Percentiles rank a stretch among this genome's conserved stretches.
These are phyloP conservation scores for Leptinotarsa tumamoca DNA, from an alignment of 2,888 invertebrate species.

Conservation along the genomic window DNA sequence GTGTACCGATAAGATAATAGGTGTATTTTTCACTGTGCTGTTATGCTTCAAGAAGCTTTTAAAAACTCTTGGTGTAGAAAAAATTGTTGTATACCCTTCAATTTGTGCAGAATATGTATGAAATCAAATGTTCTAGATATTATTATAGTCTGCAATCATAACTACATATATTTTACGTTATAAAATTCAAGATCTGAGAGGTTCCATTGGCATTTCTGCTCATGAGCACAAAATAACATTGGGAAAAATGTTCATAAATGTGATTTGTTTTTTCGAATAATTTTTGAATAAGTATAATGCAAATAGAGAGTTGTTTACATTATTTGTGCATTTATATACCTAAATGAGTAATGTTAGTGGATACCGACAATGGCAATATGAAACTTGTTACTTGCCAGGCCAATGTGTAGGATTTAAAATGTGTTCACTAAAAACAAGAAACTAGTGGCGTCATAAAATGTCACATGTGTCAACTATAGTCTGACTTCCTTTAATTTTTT, in stretches of 20 bases:
- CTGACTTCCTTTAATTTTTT: conserved; percentile 11
- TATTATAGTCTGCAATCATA: not conserved
- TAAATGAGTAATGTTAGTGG: conserved; percentile 36
- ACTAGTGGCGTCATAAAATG: conserved; percentile 5
- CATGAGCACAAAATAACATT: conserved; percentile 47
- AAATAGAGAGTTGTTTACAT: conserved; percentile 49
- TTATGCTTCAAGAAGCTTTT: not conserved
- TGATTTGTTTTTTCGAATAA: conserved; percentile 52
- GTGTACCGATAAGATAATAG: not conserved
- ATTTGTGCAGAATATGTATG: not conserved
- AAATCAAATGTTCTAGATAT: not conserved
- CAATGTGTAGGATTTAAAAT: conserved; percentile 46
- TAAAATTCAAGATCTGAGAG: conserved; percentile 33
- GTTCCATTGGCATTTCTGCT: conserved; percentile 30
- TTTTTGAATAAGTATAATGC: conserved; percentile 45
- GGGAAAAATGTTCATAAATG: conserved; percentile 51
- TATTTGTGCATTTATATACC: conserved; percentile 49
- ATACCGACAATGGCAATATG: conserved; percentile 42
- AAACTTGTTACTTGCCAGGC: conserved; percentile 48
- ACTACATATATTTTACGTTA: not conserved
- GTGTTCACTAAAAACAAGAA: conserved; percentile 43
- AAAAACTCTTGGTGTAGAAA: not conserved
- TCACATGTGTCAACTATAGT: conserved; percentile 14
- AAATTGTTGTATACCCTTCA: not conserved
- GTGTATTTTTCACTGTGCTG: conserved; percentile 1